Base-by-base conservation (phyloP, 35 echinoderm and acorn worm species). In the Apostichopus californicus region DNA sequence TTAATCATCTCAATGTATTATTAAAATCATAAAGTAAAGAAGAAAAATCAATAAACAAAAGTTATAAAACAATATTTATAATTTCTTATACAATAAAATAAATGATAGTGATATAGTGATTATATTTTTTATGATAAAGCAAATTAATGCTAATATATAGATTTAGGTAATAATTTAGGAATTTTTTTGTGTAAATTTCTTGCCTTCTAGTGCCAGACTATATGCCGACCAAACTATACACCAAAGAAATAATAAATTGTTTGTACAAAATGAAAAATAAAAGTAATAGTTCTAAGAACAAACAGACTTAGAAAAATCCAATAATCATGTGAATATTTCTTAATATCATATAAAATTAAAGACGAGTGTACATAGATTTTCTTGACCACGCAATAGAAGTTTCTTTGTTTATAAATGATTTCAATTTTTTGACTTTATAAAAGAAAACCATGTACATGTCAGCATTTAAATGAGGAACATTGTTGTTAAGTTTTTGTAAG, bases 381-480 rank as follows among this genome's bases (percentile, higher is more conserved):
- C 64, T 68, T 68, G 11, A 14, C 18, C 18, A 68, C 11, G 11
- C 4, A 68, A 68, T 18, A 68, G 7, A 68, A 68, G 64, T 68
- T 68, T 68, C 18, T 68, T 68, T 68, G 64, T 68, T 68, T 68
- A 68, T 68, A 68, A 68, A 68, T 68, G 64, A 68, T 68, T 68
- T 18, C 18, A 68, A 68, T 5, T 68, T 68, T 68, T 68, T 14
- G 11, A 68, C 18, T 68, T 68, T 18, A 68, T 68, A 46, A 46
- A 46, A 46, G 34, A 46, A 46, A 46, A 46, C 34, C 34, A 46
- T 46, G 34, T 46, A 46, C 3, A 46, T 46, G 1, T 46, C 34
- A 46, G 34, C 34, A 46, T 46, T 46, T 0, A 46, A 46, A 46
- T 46, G 34, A 46, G 34, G 34, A 46, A 46, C 34, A 46, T 46